Evolutionary conservation across 2,797 vertebrate species (phyloP).

Genomic region (Pachyuromys duprasi): DNA sequence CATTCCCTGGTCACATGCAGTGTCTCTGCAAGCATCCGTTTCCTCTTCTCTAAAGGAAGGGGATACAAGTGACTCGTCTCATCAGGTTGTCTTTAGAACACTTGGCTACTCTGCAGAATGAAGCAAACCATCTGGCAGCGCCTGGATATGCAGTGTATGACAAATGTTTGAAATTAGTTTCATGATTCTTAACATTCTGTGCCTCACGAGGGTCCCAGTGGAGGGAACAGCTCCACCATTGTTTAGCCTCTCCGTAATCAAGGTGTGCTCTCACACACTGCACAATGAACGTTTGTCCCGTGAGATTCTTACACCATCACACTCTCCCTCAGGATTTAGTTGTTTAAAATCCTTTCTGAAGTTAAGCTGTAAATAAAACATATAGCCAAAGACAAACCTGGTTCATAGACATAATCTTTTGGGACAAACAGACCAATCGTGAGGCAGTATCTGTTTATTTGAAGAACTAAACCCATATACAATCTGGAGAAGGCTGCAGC

Average conservation of each 20-base stretch:
- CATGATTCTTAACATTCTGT: not conserved
- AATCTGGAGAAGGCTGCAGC: not conserved
- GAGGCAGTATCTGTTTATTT: not conserved
- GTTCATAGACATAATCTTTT: slow-evolving; percentile 11
- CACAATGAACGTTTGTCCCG: not conserved
- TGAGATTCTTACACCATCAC: not conserved
- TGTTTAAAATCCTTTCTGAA: not conserved
- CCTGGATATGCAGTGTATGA: not conserved
- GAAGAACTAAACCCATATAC: not conserved
- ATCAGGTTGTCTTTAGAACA: not conserved
- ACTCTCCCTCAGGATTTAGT: not conserved
- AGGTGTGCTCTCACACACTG: not conserved
- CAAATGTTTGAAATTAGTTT: not conserved
- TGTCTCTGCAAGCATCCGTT: not conserved
- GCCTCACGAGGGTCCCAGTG: not conserved
- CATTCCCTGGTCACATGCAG: not conserved
- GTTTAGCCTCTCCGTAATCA: not conserved
- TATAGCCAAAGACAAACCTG: not conserved
- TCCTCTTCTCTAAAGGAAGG: not conserved
- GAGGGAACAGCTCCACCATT: not conserved
- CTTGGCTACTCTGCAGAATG: not conserved
- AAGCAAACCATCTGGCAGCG: not conserved
- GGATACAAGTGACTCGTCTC: not conserved
- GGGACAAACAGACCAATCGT: not conserved
- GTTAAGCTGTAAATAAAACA: not conserved